Percentiles rank a stretch among this genome's conserved stretches.
Conservation (phyloP, 2,797 vertebrate genomes). For the Enteromius radiatus region DNA sequence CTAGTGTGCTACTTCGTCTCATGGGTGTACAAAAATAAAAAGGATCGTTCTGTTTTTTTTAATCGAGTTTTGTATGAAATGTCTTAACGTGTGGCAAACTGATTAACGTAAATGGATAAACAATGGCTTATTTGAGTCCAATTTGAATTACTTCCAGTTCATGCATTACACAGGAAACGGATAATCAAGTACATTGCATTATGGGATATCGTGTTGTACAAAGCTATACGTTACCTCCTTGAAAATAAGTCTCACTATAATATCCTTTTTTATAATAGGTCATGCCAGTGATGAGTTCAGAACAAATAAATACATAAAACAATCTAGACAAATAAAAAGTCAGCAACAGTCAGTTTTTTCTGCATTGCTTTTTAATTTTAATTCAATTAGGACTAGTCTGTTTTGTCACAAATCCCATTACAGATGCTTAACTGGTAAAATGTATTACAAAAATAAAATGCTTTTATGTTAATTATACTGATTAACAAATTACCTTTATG, state of each 20-base stretch:
- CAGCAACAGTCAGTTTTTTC: conserved; percentile 43
- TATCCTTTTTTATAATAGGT: neutral
- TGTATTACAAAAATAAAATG: conserved; percentile 73
- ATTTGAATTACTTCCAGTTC: neutral
- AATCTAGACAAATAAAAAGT: neutral
- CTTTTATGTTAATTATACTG: conserved; percentile 61
- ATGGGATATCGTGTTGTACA: neutral
- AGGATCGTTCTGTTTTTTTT: neutral
- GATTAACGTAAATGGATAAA: neutral
- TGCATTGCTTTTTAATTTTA: conserved; percentile 54
- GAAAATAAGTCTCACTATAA: neutral
- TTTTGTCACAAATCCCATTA: conserved; percentile 60
- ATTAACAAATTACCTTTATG: conserved; percentile 58
- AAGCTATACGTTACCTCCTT: neutral
- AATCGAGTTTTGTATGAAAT: neutral
- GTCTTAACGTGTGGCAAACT: neutral
- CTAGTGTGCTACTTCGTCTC: neutral
- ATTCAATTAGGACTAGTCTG: conserved; percentile 51
- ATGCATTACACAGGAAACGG: neutral
- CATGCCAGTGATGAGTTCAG: neutral
- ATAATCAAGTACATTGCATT: neutral
- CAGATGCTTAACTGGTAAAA: conserved; percentile 61
- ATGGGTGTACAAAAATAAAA: neutral
- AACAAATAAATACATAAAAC: neutral
- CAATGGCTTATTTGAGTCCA: neutral